phyloP scores from a whole-genome alignment of 2,888 invertebrate genomes.

The Loripinus fragilis region DNA sequence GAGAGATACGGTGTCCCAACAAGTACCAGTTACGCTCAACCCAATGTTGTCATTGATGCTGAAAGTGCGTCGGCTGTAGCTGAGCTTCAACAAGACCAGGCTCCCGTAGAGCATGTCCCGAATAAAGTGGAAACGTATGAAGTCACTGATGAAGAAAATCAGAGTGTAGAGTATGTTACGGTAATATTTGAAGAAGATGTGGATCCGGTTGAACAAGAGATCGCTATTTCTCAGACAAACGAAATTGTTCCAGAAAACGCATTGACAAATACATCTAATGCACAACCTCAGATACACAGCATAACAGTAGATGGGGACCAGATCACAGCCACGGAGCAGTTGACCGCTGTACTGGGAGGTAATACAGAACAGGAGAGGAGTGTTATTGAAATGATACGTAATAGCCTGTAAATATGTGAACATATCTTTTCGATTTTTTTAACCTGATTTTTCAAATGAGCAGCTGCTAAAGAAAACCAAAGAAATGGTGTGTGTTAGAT shows the following conservation, averaged over 20 bases:
- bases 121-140: background rate
- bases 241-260: background rate
- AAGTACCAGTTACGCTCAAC: background rate
- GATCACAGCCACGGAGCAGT: background rate
- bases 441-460: no score
- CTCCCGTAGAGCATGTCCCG: background rate
- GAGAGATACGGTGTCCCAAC: background rate
- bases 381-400: background rate
- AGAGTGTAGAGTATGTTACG: background rate
- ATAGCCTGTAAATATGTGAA: no score
- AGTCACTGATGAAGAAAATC: background rate
- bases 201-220: background rate
- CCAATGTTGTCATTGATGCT: background rate
- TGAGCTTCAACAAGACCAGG: background rate
- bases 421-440: no score
- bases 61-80: background rate
- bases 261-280: background rate
- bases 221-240: background rate
- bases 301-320: background rate
- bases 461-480: no score
- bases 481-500: no score
- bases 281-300: background rate
- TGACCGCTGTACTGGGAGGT: background rate
- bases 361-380: background rate
- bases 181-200: slow-evolving; percentile 2